These are phyloP conservation scores for Lepidothrix coronata DNA, from an alignment of 2,113 vertebrate species.

Conservation along the genomic window DNA sequence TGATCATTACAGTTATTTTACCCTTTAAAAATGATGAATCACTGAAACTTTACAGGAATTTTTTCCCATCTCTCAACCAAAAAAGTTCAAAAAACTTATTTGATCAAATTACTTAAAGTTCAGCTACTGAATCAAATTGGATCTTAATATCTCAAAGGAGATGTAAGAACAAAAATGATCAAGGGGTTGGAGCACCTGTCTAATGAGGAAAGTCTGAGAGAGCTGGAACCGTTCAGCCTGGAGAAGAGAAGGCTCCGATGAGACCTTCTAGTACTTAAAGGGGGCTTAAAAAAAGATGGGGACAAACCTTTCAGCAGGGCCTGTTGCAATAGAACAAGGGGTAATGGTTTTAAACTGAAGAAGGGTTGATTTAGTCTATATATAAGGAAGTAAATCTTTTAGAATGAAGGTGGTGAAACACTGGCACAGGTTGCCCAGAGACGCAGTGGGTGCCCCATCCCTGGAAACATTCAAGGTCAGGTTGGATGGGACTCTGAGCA, in stretches of 20 bases:
- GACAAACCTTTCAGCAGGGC: background rate
- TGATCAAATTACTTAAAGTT: background rate
- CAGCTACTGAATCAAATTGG: background rate
- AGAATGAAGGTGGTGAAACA: background rate
- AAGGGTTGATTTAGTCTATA: background rate
- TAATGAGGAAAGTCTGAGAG: background rate
- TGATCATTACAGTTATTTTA: background rate
- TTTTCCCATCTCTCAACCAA: background rate
- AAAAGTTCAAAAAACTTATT: background rate
- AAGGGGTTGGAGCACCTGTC: background rate
- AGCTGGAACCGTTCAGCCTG: background rate
- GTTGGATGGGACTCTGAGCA: background rate
- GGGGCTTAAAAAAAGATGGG: accelerated
- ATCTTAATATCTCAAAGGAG: background rate
- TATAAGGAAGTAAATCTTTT: background rate
- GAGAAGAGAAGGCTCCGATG: background rate
- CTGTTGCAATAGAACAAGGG: background rate
- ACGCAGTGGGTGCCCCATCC: no score
- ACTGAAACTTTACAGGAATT: background rate
- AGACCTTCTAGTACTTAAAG: background rate
- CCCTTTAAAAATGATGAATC: background rate
- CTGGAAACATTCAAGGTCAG: background rate
- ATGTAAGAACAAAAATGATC: background rate
- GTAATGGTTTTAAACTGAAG: background rate
- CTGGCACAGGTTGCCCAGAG: background rate